A percentile compares a stretch with the other conserved stretches of the same genome.
Evolutionary conservation across 1,140 invertebrate species (phyloP).

Genomic region (Catajapyx aquilonaris): DNA sequence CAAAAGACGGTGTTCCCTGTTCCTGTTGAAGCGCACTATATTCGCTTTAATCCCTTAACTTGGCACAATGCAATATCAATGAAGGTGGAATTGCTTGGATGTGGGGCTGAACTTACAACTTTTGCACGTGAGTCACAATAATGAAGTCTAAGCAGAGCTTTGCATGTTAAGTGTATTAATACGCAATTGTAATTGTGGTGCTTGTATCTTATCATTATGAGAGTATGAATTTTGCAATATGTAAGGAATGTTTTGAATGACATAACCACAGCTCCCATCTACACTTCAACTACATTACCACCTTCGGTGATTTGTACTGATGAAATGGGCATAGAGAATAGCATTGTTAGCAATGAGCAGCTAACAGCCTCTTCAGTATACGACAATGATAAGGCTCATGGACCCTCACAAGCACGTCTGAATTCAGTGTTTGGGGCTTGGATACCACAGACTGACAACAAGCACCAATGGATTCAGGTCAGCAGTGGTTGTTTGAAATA

Average conservation of each 20-base stretch:
- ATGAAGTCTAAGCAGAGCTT: no score
- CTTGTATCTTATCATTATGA: no score
- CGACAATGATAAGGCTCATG: slow-evolving; percentile 15
- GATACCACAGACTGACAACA: slow-evolving; percentile 34
- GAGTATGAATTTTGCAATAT: no score
- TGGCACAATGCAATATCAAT: slow-evolving; percentile 55
- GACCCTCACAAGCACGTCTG: slow-evolving; percentile 8
- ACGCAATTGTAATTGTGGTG: no score
- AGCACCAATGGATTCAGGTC: slow-evolving; percentile 38
- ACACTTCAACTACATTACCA: no score
- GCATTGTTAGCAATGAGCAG: slow-evolving; percentile 29
- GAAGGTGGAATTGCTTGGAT: slow-evolving; percentile 51
- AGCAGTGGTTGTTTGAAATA: background rate
- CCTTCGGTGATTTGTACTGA: no score
- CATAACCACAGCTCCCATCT: no score
- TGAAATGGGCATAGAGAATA: slow-evolving; percentile 37
- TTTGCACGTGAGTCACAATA: no score
- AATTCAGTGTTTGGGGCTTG: slow-evolving; percentile 23
- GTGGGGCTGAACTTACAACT: slow-evolving; percentile 21
- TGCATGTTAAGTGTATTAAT: no score
- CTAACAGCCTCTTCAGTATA: slow-evolving; percentile 27
- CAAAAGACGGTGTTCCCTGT: slow-evolving; percentile 34
- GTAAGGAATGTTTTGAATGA: no score
- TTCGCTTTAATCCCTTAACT: slow-evolving; percentile 45
- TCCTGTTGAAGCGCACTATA: slow-evolving; percentile 45